A percentile compares a stretch with the other conserved stretches of the same genome.
Evolutionary conservation across 2,113 vertebrate genomes (phyloP).

Genomic region (Paralichthys olivaceus): DNA sequence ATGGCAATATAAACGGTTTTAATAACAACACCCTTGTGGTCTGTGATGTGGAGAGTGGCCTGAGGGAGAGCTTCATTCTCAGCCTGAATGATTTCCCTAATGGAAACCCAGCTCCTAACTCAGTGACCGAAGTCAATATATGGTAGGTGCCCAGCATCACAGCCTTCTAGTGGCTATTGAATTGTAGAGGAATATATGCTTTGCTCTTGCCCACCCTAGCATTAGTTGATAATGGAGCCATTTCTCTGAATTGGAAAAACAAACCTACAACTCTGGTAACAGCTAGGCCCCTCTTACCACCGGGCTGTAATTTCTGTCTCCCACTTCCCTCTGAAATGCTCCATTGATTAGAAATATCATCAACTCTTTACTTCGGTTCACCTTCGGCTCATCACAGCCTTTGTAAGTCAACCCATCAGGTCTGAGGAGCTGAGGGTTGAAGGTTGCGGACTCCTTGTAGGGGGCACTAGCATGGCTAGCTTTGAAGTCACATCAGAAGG

Average conservation of each 20-base stretch:
- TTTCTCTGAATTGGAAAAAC: constrained; percentile 20
- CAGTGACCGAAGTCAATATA: constrained; percentile 57
- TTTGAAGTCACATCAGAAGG: constrained; percentile 43
- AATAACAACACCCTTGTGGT: constrained; percentile 43
- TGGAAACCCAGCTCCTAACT: constrained; percentile 49
- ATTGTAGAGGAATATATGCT: constrained; percentile 10
- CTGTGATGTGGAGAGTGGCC: constrained; percentile 17
- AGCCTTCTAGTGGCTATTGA: constrained; percentile 28
- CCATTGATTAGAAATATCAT: constrained; percentile 19
- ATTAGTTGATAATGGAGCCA: constrained; percentile 20
- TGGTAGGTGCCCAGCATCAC: constrained; percentile 31
- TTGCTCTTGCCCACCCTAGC: constrained; percentile 1
- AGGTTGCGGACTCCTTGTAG: background rate
- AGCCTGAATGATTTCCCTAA: constrained; percentile 66
- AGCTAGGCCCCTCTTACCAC: background rate
- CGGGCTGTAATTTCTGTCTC: background rate
- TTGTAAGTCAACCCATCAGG: background rate
- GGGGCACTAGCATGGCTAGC: background rate
- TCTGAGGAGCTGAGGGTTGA: constrained; percentile 4
- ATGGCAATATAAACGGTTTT: constrained; percentile 39
- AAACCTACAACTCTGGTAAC: constrained; percentile 1
- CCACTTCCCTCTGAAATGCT: constrained; percentile 6
- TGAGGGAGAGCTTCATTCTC: constrained; percentile 49
- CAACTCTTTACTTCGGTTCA: background rate
- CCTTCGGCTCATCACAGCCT: background rate